These are phyloP conservation scores for Pantherophis vulpinus DNA, from an alignment of 2,797 vertebrate genomes.

Conservation along the genomic window DNA sequence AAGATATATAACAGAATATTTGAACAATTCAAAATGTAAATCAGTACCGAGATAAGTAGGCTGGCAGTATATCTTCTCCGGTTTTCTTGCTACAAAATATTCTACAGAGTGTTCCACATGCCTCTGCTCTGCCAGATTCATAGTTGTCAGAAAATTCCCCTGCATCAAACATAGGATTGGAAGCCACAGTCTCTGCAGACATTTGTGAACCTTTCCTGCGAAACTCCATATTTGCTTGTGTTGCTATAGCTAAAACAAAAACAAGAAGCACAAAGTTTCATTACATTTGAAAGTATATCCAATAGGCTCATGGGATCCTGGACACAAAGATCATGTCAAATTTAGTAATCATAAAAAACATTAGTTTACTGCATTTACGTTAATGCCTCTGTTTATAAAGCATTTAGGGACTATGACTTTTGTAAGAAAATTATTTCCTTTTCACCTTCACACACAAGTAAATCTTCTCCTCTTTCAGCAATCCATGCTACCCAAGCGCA, in stretches of 20 bases:
- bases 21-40: slow-evolving; percentile 59
- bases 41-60: slow-evolving; percentile 91
- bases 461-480: neutral
- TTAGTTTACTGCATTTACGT: slow-evolving; percentile 65
- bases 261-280: slow-evolving; percentile 68
- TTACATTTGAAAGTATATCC: slow-evolving; percentile 41
- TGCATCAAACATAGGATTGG: slow-evolving; percentile 88
- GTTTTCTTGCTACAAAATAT: slow-evolving; percentile 97
- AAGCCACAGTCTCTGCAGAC: slow-evolving; percentile 92
- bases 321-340: slow-evolving; percentile 82
- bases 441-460: slow-evolving; percentile 1
- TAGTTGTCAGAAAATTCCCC: slow-evolving; percentile 96
- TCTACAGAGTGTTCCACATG: slow-evolving; percentile 89
- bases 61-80: slow-evolving; percentile 88
- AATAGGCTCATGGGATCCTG: slow-evolving; percentile 82
- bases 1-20: slow-evolving; percentile 33
- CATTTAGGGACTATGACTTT: slow-evolving; percentile 57
- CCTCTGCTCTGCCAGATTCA: slow-evolving; percentile 91
- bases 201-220: slow-evolving; percentile 93
- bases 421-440: slow-evolving; percentile 42
- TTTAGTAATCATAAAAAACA: slow-evolving; percentile 68
- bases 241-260: slow-evolving; percentile 82
- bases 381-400: slow-evolving; percentile 66
- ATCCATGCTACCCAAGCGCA: accelerated
- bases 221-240: slow-evolving; percentile 89